Evolutionary conservation across 2,888 invertebrate species (phyloP).

Genomic region (Mactromeris polynyma): DNA sequence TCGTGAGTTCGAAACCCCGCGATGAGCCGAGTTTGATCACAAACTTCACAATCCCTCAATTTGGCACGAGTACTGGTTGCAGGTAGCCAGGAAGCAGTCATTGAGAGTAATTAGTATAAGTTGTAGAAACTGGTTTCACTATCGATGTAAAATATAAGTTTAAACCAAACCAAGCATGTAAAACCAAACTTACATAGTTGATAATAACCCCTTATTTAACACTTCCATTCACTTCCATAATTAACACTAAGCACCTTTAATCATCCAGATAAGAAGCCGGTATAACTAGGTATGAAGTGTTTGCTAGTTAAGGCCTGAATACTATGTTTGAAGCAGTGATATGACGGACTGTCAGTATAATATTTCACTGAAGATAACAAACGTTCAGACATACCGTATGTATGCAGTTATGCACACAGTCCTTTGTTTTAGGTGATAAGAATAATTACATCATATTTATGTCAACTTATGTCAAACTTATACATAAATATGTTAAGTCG

Average conservation of each 20-base stretch:
- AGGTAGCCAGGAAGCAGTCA: too few relatives aligned
- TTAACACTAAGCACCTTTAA: neutral
- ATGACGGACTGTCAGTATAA: neutral
- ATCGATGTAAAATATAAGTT: too few relatives aligned
- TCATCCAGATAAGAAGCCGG: neutral
- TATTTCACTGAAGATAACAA: neutral
- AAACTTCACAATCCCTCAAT: too few relatives aligned
- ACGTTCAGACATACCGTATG: neutral
- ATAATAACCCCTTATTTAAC: neutral
- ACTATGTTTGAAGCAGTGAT: neutral
- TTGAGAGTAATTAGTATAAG: too few relatives aligned
- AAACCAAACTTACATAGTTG: too few relatives aligned
- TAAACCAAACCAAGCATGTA: too few relatives aligned
- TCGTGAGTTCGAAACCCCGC: too few relatives aligned
- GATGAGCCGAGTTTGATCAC: too few relatives aligned
- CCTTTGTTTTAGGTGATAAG: constrained; percentile 24
- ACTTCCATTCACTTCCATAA: neutral
- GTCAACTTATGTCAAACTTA: constrained; percentile 32
- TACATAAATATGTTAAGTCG: constrained; percentile 31
- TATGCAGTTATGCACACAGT: neutral
- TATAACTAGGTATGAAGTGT: neutral
- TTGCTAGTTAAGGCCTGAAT: neutral
- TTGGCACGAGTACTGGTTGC: too few relatives aligned
- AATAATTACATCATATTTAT: constrained; percentile 34
- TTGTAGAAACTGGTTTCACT: too few relatives aligned